These are phyloP conservation scores for Agrotis exclamationis DNA, from an alignment of 2,888 invertebrate species.

Conservation along the genomic window DNA sequence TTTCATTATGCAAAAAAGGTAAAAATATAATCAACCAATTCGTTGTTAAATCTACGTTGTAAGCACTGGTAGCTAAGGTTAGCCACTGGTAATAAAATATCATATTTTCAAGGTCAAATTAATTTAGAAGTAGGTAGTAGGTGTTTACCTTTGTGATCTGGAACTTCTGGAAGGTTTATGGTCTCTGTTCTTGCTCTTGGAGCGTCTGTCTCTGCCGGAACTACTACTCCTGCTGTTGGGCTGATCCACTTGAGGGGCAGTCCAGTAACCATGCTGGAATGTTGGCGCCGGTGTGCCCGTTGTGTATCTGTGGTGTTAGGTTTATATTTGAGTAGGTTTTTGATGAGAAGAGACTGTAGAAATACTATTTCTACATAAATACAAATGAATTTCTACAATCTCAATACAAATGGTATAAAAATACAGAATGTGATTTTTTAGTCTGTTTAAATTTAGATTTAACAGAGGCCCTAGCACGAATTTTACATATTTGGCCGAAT, in stretches of 20 bases:
- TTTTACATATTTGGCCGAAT: too few relatives aligned
- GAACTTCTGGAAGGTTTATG: conserved; percentile 75
- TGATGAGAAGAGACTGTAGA: too few relatives aligned
- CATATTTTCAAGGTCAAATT: neutral
- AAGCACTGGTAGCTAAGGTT: neutral
- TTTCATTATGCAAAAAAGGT: too few relatives aligned
- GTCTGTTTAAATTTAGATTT: too few relatives aligned
- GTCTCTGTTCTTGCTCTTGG: conserved; percentile 86
- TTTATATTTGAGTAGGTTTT: neutral
- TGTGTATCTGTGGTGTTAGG: conserved; percentile 75
- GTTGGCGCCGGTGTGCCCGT: conserved; percentile 80
- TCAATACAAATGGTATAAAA: too few relatives aligned
- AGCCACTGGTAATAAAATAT: neutral
- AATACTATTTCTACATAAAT: too few relatives aligned
- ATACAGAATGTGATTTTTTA: too few relatives aligned
- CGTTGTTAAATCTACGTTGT: neutral
- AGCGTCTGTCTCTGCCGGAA: conserved; percentile 78
- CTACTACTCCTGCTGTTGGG: conserved; percentile 69
- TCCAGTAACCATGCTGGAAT: conserved; percentile 89
- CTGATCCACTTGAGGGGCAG: conserved; percentile 78
- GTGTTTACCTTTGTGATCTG: conserved; percentile 74
- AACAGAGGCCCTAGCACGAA: too few relatives aligned
- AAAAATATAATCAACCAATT: neutral
- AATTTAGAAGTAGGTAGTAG: neutral
- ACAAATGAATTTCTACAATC: too few relatives aligned